Percentiles rank a stretch among this genome's conserved stretches.
phyloP scores from a whole-genome alignment of 2,888 invertebrate genomes.

The Coelinius sp. region DNA sequence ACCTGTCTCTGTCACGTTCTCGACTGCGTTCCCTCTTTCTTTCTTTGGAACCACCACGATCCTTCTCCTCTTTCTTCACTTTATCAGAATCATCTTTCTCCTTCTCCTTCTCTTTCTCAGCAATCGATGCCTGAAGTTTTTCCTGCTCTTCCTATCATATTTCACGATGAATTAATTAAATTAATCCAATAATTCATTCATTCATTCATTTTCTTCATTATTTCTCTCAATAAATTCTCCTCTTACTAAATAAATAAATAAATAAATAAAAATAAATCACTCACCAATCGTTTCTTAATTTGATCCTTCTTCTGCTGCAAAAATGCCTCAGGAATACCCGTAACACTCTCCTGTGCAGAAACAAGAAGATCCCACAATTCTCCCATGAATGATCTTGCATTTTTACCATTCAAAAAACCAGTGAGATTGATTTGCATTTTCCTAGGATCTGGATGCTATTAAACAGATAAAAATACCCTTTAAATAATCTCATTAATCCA shows the following conservation, averaged over 20 bases:
- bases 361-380: constrained; percentile 96
- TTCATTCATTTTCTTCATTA: constrained; percentile 15
- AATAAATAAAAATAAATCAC: no score
- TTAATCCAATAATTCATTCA: background rate
- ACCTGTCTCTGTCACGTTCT: constrained; percentile 67
- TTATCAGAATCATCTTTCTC: constrained; percentile 67
- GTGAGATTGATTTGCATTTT: constrained; percentile 99
- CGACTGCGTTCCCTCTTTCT: constrained; percentile 68
- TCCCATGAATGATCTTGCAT: constrained; percentile 97
- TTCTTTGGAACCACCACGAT: constrained; percentile 66
- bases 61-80: constrained; percentile 61
- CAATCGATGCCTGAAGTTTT: constrained; percentile 76
- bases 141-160: constrained; percentile 81
- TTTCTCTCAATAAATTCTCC: no score
- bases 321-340: constrained; percentile 95
- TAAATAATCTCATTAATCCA: background rate
- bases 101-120: constrained; percentile 72
- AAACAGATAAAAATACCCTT: constrained; percentile 60
- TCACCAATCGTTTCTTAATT: constrained; percentile 89
- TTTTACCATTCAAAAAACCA: constrained; percentile 97
- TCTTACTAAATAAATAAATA: no score
- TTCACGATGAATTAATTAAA: background rate
- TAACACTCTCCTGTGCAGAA: constrained; percentile 95
- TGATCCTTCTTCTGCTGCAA: constrained; percentile 98
- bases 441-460: constrained; percentile 94